phyloP scores from a whole-genome alignment of 2,113 vertebrate species.

The Cheilinus undulatus region DNA sequence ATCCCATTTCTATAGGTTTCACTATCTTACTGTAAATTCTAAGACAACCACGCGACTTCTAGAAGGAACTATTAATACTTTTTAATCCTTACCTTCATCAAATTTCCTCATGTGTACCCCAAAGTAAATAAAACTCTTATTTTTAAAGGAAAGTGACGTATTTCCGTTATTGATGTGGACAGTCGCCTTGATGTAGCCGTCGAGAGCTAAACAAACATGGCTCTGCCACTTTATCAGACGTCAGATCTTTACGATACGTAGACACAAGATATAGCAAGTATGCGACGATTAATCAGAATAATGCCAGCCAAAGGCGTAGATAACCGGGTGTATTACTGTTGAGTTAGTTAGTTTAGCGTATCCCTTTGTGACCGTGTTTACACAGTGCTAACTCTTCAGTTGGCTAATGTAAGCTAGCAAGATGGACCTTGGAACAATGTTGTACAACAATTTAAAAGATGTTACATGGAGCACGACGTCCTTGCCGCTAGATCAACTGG shows the following conservation, averaged over 20 bases:
- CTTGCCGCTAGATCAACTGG: constrained; percentile 91
- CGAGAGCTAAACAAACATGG: constrained; percentile 79
- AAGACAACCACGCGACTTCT: background rate
- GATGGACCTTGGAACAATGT: constrained; percentile 86
- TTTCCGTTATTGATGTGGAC: constrained; percentile 38
- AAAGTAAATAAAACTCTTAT: constrained; percentile 42
- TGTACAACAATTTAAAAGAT: constrained; percentile 91
- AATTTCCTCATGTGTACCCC: background rate
- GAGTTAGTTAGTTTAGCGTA: constrained; percentile 7
- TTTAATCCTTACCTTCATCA: too few species aligned
- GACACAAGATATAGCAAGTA: constrained; percentile 1
- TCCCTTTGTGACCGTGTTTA: constrained; percentile 63
- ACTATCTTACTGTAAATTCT: background rate
- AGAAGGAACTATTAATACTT: too few species aligned
- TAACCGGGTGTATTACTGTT: constrained; percentile 1
- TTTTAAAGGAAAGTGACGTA: constrained; percentile 20
- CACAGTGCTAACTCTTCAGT: constrained; percentile 45
- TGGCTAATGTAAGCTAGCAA: constrained; percentile 73
- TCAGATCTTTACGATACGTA: constrained; percentile 43
- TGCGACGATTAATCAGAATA: constrained; percentile 23
- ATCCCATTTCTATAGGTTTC: background rate
- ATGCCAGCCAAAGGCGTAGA: constrained; percentile 1
- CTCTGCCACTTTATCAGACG: constrained; percentile 50
- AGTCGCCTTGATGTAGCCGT: constrained; percentile 26
- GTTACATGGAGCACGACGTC: constrained; percentile 94